Conservation (phyloP, 2,113 vertebrate genomes). For the Prinia subflava region DNA sequence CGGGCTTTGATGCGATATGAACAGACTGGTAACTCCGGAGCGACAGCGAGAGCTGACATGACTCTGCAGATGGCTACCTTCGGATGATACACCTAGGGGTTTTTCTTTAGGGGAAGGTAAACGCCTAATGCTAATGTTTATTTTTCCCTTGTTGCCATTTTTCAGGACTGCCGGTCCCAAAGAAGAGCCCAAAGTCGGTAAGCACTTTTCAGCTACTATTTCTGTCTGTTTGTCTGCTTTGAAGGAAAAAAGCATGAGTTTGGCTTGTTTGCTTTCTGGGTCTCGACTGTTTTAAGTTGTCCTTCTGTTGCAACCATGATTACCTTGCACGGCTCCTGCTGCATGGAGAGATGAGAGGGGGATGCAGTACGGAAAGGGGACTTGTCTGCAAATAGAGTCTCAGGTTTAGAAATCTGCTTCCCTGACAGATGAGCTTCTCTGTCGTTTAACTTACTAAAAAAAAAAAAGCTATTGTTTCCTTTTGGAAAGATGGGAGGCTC, state of each 20-base stretch:
- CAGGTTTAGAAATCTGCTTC: conserved; percentile 2
- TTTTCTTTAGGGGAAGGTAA: conserved; percentile 70
- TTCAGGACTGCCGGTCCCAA: conserved; percentile 93
- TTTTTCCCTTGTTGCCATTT: conserved; percentile 81
- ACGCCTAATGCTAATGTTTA: conserved; percentile 76
- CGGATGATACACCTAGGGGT: conserved; percentile 74
- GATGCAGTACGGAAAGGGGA: neutral
- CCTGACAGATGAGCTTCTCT: conserved; percentile 32
- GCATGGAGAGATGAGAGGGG: conserved; percentile 36
- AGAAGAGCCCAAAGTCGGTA: conserved; percentile 99
- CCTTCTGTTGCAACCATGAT: conserved; percentile 35
- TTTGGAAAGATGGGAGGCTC: conserved; percentile 55
- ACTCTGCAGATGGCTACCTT: conserved; percentile 80
- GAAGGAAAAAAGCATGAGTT: neutral
- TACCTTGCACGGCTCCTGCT: conserved; percentile 61
- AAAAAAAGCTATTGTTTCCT: conserved; percentile 64
- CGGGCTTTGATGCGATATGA: conserved; percentile 78
- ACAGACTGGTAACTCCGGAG: conserved; percentile 75
- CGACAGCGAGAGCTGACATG: conserved; percentile 76
- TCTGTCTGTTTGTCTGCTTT: conserved; percentile 40
- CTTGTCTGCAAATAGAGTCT: conserved; percentile 21
- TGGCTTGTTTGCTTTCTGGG: neutral
- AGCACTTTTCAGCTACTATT: conserved; percentile 75
- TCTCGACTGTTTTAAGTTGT: conserved; percentile 58
- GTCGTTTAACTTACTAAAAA: conserved; percentile 34